Evolutionary conservation across 2,113 vertebrate species (phyloP), one percentile per base, ranked within the genome.

Genomic region (Sialia sialis): DNA sequence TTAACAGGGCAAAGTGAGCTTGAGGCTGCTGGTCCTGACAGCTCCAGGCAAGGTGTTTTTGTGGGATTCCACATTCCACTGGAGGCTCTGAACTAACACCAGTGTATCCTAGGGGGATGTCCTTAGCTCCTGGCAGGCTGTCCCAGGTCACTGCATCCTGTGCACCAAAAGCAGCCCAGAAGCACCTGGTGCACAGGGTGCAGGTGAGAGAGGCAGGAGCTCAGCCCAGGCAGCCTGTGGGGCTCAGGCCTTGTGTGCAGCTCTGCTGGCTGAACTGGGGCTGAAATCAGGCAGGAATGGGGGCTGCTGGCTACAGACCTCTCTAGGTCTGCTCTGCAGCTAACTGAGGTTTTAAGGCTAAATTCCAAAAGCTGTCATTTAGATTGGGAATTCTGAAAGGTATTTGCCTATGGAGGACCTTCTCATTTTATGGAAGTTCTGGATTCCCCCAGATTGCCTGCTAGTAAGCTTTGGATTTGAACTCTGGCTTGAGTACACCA

Each of bases 381-480:
- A 19, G 44, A 51, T 82, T 73, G 70, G 62, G 39, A 85, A 41
- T 41, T 76, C 49, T 23, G 41, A 72, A 68, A 64, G 49, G 38
- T 68, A 66, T 44, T 52, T 38, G 34, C 13, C 49, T 32, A 75
- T 27, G 8, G 22, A 62, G 19, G 44, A 58, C 41, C 4, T n/a
- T 43, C 19, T 48, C 25, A 54, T 89, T 77, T 87, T 2, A 1
- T 67, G 32, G 46, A 63, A 76, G 20, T 54, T 91, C 49, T 87
- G 75, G 64, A 74, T 87, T 90, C 14, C 52, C 29, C 44, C 41
- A 55, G 43, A 84, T 8, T 39, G 76, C 66, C 78, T 19, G 36
- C 48, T 73, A 26, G 74, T 59, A 86, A 69, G 69, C 59, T 85
- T 16, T 89, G 89, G 66, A 63, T 83, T 87, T 88, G 84, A 94